Conservation (phyloP, 64 coral and sea anemone species). For the Stichodactyla mertensii region DNA sequence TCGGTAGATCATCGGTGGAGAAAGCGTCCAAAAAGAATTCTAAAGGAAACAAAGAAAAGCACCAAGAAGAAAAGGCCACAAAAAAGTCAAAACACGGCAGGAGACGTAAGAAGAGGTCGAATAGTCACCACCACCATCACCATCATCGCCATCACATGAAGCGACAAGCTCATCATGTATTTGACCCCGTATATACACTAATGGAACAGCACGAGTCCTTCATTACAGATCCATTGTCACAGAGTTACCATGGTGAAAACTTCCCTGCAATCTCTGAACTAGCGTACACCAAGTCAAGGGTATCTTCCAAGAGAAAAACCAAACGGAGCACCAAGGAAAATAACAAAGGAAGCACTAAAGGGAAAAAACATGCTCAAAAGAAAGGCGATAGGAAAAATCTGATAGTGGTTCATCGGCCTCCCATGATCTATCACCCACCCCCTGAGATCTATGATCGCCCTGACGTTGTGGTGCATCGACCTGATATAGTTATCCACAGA, state of each 20-base stretch:
- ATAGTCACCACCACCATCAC: slow-evolving; percentile 17
- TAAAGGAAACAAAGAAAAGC: not conserved
- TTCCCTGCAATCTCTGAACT: not conserved
- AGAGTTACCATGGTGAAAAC: not conserved
- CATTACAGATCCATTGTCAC: not conserved
- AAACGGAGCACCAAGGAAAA: not conserved
- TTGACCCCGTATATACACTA: slow-evolving; percentile 37
- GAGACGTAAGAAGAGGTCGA: slow-evolving; percentile 19
- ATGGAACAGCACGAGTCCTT: slow-evolving; percentile 12
- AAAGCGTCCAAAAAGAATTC: slow-evolving; percentile 17
- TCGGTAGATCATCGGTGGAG: slow-evolving; percentile 53
- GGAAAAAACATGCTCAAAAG: not conserved
- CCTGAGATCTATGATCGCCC: slow-evolving; percentile 61
- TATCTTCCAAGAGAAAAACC: not conserved
- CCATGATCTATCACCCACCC: slow-evolving; percentile 65
- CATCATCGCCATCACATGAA: slow-evolving; percentile 44
- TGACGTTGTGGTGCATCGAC: slow-evolving; percentile 76
- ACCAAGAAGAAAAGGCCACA: not conserved
- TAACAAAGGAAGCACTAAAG: not conserved
- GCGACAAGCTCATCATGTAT: slow-evolving; percentile 34
- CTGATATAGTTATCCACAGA: slow-evolving; percentile 67
- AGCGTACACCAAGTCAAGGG: not conserved
- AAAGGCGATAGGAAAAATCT: slow-evolving; percentile 41
- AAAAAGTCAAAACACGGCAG: slow-evolving; percentile 27
- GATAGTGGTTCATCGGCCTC: slow-evolving; percentile 69